phyloP scores from a whole-genome alignment of 2,113 vertebrate species.

The Nyctereutes procyonoides region DNA sequence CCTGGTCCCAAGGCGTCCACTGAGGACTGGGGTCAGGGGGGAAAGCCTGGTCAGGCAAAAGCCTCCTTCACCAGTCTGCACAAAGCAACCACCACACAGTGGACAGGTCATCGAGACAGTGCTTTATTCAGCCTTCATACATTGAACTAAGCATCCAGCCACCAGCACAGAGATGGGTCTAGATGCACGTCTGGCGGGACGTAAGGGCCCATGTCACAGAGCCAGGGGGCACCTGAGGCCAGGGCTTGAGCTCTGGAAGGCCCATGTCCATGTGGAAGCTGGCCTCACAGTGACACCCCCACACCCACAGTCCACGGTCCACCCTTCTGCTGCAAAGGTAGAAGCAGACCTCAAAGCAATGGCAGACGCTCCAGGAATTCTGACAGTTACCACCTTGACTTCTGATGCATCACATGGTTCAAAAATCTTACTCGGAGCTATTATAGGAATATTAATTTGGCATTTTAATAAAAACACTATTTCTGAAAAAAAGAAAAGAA shows the following conservation, averaged over 20 bases:
- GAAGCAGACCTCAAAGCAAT: too few relatives aligned
- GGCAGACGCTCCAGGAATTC: not conserved
- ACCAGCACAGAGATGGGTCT: not conserved
- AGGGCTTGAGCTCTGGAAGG: too few relatives aligned
- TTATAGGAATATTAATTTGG: not conserved
- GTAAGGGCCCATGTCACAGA: not conserved
- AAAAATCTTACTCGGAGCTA: not conserved
- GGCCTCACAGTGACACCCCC: not conserved
- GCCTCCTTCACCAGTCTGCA: not conserved
- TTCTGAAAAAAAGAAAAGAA: not conserved
- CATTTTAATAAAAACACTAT: not conserved
- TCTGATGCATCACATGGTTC: accelerated
- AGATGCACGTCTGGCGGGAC: not conserved
- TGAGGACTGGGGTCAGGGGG: accelerated
- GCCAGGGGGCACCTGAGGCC: not conserved
- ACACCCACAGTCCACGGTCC: accelerated
- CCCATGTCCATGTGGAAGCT: not conserved
- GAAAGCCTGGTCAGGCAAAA: accelerated
- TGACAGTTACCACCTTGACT: not conserved
- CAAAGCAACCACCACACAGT: accelerated
- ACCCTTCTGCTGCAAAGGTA: accelerated
- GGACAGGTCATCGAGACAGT: not conserved
- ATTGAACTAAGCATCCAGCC: not conserved
- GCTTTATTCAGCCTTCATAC: conserved; percentile 35
- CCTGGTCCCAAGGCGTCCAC: accelerated